Evolutionary conservation across 2,888 invertebrate genomes (phyloP), one percentile per base, ranked within the genome.

Genomic region (Drosophila anomalata): DNA sequence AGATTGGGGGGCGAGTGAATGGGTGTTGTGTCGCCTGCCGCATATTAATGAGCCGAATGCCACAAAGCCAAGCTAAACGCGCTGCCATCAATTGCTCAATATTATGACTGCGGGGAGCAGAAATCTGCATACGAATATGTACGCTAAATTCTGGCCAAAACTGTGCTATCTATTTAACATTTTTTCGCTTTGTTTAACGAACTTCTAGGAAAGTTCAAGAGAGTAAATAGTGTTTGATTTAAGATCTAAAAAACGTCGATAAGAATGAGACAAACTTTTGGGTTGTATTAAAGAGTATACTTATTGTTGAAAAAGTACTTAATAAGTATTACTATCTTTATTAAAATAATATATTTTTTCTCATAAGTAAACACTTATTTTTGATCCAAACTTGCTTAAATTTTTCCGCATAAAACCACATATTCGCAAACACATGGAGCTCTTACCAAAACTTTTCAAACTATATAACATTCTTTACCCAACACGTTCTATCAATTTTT

Each of bases 51-150:
- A 84, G 83, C 80, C 75, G 73, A 61, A 65, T 76, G 79, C 65
- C 73, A 55, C 62, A 56, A 41, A 55, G 36, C 54, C 47, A 56
- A 42, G 52, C 55, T 50, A 59, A 59, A 42, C 47, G 53, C 61
- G 76, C 68, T 57, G 67, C 71, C 82, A 82, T 85, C 82, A 82
- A 82, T 87, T 84, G 85, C 87, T 85, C 87, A 81, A 82, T 85
- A 87, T 78, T 76, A 72, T 74, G 71, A 76, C 66, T 80, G 52
- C 61, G 63, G 61, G 55, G 53, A 58, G 50, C 61, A 66, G 61
- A 68, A 81, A 87, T 87, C 81, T 87, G 85, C 81, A 87, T 81
- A 78, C 63, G 60, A 75, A 75, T 42, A 53, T 47, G 29, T 61
- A 56, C 36, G 22, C 47, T 42, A 17, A 50, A 22, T 24, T 31